Conservation (phyloP, 1,140 invertebrate genomes). For the Cyphomyrmex costatus region DNA sequence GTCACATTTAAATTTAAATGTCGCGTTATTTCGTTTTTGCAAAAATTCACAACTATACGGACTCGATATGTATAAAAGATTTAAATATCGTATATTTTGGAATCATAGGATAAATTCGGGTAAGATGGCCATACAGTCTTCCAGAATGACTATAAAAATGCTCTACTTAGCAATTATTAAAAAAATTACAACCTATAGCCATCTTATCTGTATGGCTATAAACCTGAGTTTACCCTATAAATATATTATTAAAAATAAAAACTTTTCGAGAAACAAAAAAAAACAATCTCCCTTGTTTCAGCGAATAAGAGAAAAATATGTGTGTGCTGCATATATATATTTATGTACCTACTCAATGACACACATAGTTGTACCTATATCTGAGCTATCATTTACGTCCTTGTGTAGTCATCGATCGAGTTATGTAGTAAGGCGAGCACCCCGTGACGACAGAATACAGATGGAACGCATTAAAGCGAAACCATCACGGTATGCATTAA, state of each 20-base stretch:
- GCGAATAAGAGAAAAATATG: conserved; percentile 9
- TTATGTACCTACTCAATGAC: conserved; percentile 5
- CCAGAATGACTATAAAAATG: too few relatives aligned
- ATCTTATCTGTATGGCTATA: too few relatives aligned
- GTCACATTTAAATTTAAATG: not conserved
- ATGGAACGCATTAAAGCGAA: conserved; percentile 59
- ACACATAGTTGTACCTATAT: conserved; percentile 31
- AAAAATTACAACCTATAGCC: too few relatives aligned
- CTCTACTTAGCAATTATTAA: too few relatives aligned
- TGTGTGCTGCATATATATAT: conserved; percentile 3
- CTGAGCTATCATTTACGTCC: conserved; percentile 50
- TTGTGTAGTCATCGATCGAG: conserved; percentile 56
- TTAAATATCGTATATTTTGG: not conserved
- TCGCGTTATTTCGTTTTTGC: not conserved
- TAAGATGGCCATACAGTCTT: too few relatives aligned
- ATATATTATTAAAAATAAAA: not conserved
- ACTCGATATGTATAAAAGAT: not conserved
- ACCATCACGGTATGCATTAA: conserved; percentile 23
- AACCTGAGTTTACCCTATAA: too few relatives aligned
- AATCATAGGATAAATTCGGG: too few relatives aligned
- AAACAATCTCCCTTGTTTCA: not conserved
- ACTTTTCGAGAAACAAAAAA: not conserved
- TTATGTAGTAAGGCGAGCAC: conserved; percentile 49
- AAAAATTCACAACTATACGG: not conserved
- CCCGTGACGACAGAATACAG: conserved; percentile 60